phyloP scores from a whole-genome alignment of 1,140 invertebrate genomes.

The Drosophila orena region DNA sequence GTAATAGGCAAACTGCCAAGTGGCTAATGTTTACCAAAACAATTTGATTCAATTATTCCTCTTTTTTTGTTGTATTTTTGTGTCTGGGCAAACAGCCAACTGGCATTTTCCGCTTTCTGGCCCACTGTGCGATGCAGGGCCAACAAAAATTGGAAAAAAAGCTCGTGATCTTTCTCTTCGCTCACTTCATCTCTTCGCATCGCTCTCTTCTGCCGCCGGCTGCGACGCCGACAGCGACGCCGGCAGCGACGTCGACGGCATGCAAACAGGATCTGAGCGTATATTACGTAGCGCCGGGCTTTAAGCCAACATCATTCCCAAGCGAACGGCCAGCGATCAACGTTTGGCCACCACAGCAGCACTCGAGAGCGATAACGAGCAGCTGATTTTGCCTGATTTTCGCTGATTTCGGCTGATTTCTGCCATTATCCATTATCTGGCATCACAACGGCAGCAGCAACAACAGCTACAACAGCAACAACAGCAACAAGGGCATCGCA shows the following conservation, averaged over 20 bases:
- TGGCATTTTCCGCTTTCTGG: slow-evolving; percentile 4
- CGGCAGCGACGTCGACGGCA: slow-evolving; percentile 57
- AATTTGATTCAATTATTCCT: slow-evolving; percentile 11
- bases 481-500: slow-evolving; percentile 12
- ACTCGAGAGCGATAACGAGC: slow-evolving; percentile 59
- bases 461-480: slow-evolving; percentile 22
- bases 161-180: slow-evolving; percentile 38
- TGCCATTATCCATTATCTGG: slow-evolving; percentile 46
- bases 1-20: slow-evolving; percentile 11
- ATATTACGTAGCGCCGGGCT: slow-evolving; percentile 80
- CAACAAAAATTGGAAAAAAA: slow-evolving; percentile 41
- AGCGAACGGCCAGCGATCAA: slow-evolving; percentile 68
- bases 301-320: slow-evolving; percentile 83
- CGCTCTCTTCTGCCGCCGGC: slow-evolving; percentile 27
- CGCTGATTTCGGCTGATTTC: slow-evolving; percentile 2
- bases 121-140: slow-evolving; percentile 38
- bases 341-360: slow-evolving; percentile 41
- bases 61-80: background rate
- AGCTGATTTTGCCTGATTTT: slow-evolving; percentile 50
- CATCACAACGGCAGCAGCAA: slow-evolving; percentile 19
- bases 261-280: slow-evolving; percentile 84
- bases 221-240: slow-evolving; percentile 20
- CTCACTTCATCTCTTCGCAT: slow-evolving; percentile 18
- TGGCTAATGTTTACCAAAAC: slow-evolving; percentile 9
- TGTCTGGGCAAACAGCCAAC: background rate